These are phyloP conservation scores for Andricus grossulariae DNA, from an alignment of 1,140 invertebrate genomes.

Conservation along the genomic window DNA sequence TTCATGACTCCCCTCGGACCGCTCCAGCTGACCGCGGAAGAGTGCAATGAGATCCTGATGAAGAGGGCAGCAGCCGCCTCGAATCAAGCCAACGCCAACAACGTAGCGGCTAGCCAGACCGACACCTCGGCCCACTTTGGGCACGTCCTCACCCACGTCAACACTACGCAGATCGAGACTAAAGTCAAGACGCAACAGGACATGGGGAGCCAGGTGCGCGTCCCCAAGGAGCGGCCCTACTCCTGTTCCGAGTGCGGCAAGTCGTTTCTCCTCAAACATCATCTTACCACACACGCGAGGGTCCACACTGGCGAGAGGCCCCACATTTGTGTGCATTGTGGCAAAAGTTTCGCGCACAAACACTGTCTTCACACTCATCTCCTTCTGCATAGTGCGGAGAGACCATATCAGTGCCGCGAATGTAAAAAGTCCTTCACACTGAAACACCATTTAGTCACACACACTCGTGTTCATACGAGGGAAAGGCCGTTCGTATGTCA, in stretches of 20 bases:
- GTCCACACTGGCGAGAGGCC: constrained; percentile 89
- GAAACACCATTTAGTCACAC: constrained; percentile 87
- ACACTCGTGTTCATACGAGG: constrained; percentile 83
- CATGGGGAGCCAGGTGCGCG: constrained; percentile 78
- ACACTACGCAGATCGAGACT: constrained; percentile 76
- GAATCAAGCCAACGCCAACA: constrained; percentile 65
- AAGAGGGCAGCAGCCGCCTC: constrained; percentile 78
- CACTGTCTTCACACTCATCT: constrained; percentile 89
- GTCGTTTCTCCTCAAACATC: constrained; percentile 88
- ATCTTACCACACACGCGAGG: constrained; percentile 86
- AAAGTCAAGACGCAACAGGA: constrained; percentile 79
- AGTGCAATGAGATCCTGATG: constrained; percentile 86
- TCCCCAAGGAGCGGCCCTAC: constrained; percentile 85
- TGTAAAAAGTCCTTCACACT: constrained; percentile 92
- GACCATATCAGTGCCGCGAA: constrained; percentile 88
- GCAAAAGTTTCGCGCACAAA: constrained; percentile 90
- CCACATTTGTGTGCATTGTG: constrained; percentile 89
- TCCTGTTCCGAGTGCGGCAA: constrained; percentile 89
- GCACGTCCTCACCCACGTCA: constrained; percentile 74
- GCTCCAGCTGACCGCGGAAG: constrained; percentile 82
- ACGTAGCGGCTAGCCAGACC: constrained; percentile 69
- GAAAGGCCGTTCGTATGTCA: constrained; percentile 88
- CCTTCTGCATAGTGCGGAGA: constrained; percentile 86
- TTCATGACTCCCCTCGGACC: constrained; percentile 83
- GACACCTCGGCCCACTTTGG: constrained; percentile 74